Base-by-base conservation (phyloP, 1,140 invertebrate species). In the Brachionus rubens region DNA sequence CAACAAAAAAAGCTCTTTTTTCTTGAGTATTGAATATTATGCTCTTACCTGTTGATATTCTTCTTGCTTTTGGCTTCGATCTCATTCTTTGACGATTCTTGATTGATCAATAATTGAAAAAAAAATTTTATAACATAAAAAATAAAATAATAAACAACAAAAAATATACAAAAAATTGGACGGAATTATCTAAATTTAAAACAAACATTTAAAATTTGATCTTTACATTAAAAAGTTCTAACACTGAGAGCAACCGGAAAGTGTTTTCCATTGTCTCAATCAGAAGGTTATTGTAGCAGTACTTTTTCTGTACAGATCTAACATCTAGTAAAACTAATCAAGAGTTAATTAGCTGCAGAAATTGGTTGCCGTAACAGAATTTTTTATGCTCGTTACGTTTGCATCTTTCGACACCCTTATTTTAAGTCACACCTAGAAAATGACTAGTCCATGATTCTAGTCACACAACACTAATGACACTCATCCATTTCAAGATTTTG, bases 31-130 rank as follows among this genome's bases (percentile, higher is more conserved):
- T 5, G 9, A 36, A 36, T 36, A 59, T 33, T 59, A 36, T 14
- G 54, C 54, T 59, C 68, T 72, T 40, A 72, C 68, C 68, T 72
- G 68, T 72, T 48, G 68, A 72, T 72, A 72, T 72, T 72, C 68
- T 48, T 48, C 68, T 48, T 54, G 68, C 68, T 54, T 72, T 72
- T 30, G 68, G 68, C 46, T 72, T 72, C 14, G 50, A 72, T 72
- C 68, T 48, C 68, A 72, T 72, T 72, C 46, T 72, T 72, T 48
- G 43, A 50, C 28, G 33, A 72, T 50, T 72, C 19, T n/a, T n/a
- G n/a, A 50, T 43, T 43, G 59, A 43, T 65, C 43, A 33, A 26
- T 65, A 43, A 41, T 43, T 30, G 36, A 65, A 41, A 65, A 21
- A 43, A 65, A 65, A 30, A 21, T 43, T 43, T 16, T 7, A 46